Conservation (phyloP, 2,113 vertebrate species). For the Hippolais icterina region DNA sequence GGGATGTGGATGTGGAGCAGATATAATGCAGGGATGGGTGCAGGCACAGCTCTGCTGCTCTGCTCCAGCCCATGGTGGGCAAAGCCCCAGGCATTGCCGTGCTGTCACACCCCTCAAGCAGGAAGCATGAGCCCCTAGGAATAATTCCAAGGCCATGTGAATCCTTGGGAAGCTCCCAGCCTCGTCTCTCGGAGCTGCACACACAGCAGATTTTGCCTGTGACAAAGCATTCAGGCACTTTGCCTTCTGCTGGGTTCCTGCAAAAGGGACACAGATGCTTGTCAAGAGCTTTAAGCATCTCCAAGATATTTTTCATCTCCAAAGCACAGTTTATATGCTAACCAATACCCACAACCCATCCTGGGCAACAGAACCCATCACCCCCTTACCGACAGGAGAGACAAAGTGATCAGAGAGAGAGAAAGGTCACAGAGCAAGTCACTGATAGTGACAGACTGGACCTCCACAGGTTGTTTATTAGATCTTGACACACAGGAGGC, state of each 20-base stretch:
- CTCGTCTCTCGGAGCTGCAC: not conserved
- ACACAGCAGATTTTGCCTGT: not conserved
- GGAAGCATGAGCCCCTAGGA: not conserved
- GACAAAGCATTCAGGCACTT: not conserved
- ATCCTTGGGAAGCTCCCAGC: not conserved
- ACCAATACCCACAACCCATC: not conserved
- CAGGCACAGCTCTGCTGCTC: not conserved
- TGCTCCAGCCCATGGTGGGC: not conserved
- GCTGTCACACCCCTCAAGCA: not conserved
- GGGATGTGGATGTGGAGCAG: not conserved
- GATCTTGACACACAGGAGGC: not conserved
- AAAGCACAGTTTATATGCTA: not conserved
- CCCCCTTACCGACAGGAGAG: not conserved
- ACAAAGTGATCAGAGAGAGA: not conserved
- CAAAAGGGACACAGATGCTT: not conserved
- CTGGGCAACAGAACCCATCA: not conserved
- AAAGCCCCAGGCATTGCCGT: not conserved
- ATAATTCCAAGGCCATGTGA: not conserved
- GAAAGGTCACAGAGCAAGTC: not conserved
- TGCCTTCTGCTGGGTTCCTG: not conserved
- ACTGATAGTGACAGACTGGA: not conserved
- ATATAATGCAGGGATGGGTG: not conserved
- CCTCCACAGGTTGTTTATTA: not conserved
- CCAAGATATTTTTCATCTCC: not conserved
- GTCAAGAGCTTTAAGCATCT: not conserved